Base-by-base conservation (phyloP, 1,140 invertebrate species). In the Zaprionus vittiger region DNA sequence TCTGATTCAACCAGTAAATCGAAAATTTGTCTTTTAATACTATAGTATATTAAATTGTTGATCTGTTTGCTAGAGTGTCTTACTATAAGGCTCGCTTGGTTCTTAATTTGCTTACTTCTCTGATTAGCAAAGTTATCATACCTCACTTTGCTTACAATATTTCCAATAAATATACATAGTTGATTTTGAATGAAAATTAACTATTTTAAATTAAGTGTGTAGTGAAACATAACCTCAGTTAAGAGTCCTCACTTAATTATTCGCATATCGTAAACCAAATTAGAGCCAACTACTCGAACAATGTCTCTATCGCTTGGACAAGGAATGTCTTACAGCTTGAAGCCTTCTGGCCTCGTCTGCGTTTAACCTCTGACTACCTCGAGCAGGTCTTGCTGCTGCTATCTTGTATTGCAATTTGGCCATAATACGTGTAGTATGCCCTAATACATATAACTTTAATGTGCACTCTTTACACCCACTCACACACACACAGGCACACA, bases 401-500 rank as follows among this genome's bases (percentile, higher is more conserved):
- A 41, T 31, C 67, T 71, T 71, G 31, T 71, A 64, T 75, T 75
- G 38, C 67, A 75, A 71, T 76, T 76, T 76, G 34, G 61, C 26
- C 52, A 38, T 65, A 72, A 76, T 65, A 55, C 55, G 63, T 61
- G 61, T 72, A 76, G 72, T 72, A 65, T 37, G 73, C 54, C 41
- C 68, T 72, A 76, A 76, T 76, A 76, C 73, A 55, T 76, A 65
- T 65, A 55, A 65, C 44, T 76, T 76, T 72, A 72, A 76, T 76
- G 54, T 15, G 55, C 63, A 57, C 26, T 24, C 63, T 52, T 52
- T 52, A 56, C 26, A 62, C 65, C 17, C n/a, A 34, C 49, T 17
- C 14, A 54, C 17, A 37, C 4, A 22, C 1, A 15, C 60, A 47
- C 24, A 17, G 9, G 31, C 60, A 17, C 6, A 24, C 24, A 61